phyloP scores from a whole-genome alignment of 2,888 invertebrate species.

The Galeopsomyia nigrocyanea region DNA sequence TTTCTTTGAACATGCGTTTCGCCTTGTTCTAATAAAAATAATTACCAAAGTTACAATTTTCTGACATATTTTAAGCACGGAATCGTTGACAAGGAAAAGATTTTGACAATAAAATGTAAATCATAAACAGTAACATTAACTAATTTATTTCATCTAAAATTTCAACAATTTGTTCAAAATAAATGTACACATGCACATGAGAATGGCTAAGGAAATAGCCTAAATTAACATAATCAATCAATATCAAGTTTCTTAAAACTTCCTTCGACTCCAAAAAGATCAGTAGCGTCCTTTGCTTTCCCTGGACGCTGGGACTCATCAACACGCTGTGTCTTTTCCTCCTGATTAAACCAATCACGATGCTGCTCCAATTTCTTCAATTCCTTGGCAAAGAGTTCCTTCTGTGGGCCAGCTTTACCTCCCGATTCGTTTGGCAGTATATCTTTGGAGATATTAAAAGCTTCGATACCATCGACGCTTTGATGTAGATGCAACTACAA shows the following conservation, averaged over 20 bases:
- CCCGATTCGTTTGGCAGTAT: conserved; percentile 77
- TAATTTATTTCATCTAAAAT: too few relatives aligned
- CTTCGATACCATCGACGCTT: conserved; percentile 67
- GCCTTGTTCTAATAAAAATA: too few relatives aligned
- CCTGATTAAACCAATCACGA: conserved; percentile 64
- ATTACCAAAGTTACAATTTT: too few relatives aligned
- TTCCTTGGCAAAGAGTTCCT: conserved; percentile 55
- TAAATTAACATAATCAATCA: conserved; percentile 56
- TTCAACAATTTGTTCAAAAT: too few relatives aligned
- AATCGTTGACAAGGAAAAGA: too few relatives aligned
- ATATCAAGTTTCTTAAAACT: conserved; percentile 66
- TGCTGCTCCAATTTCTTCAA: conserved; percentile 61
- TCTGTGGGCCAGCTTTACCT: conserved; percentile 70
- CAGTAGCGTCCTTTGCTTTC: conserved; percentile 72
- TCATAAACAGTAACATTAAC: too few relatives aligned
- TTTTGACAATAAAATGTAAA: too few relatives aligned
- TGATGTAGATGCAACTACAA: conserved; percentile 70
- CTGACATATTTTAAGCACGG: too few relatives aligned
- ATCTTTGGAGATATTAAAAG: conserved; percentile 69
- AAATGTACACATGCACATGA: too few relatives aligned
- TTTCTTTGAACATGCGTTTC: too few relatives aligned
- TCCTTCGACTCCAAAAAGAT: conserved; percentile 78
- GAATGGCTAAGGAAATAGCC: too few relatives aligned
- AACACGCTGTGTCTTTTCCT: conserved; percentile 73
- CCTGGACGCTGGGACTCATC: conserved; percentile 74